Conservation (phyloP, 2,888 invertebrate species). For the Hydrotaea cyrtoneurina region DNA sequence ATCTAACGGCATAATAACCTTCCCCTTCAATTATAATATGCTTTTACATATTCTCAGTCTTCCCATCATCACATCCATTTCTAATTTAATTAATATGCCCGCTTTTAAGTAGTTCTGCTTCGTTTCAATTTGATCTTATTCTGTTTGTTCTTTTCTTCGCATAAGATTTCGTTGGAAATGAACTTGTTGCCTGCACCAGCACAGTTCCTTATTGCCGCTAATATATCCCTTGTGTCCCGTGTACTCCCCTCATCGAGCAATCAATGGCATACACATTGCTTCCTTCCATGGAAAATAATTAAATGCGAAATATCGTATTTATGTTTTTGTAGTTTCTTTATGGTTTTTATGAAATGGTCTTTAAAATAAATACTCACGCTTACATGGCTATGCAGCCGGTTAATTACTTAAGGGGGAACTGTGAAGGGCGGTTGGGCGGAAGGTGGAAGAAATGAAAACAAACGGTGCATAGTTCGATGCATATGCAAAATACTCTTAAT, state of each 20-base stretch:
- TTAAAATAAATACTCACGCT: conserved; percentile 49
- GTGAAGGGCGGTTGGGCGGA: conserved; percentile 3
- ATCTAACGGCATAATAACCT: too few species aligned
- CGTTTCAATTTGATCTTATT: background rate
- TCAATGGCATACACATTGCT: background rate
- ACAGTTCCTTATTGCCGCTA: background rate
- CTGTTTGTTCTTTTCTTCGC: background rate
- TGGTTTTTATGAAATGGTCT: too few species aligned
- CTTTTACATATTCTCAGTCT: too few species aligned
- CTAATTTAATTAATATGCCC: conserved; percentile 19
- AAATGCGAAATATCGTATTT: conserved; percentile 29
- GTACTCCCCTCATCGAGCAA: background rate
- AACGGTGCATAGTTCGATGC: conserved; percentile 26
- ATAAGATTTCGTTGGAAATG: conserved; percentile 38
- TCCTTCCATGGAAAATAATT: conserved; percentile 40
- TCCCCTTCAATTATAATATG: too few species aligned
- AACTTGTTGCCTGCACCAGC: background rate
- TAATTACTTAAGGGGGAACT: background rate
- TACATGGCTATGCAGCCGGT: conserved; percentile 20
- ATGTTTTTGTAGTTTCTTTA: conserved; percentile 14
- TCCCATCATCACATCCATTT: background rate
- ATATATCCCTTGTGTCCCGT: too few species aligned
- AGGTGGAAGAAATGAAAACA: background rate
- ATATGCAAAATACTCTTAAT: conserved; percentile 62
- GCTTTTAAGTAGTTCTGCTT: background rate